Base-by-base conservation (phyloP, 1,140 invertebrate genomes). In the Dryas iulia region DNA sequence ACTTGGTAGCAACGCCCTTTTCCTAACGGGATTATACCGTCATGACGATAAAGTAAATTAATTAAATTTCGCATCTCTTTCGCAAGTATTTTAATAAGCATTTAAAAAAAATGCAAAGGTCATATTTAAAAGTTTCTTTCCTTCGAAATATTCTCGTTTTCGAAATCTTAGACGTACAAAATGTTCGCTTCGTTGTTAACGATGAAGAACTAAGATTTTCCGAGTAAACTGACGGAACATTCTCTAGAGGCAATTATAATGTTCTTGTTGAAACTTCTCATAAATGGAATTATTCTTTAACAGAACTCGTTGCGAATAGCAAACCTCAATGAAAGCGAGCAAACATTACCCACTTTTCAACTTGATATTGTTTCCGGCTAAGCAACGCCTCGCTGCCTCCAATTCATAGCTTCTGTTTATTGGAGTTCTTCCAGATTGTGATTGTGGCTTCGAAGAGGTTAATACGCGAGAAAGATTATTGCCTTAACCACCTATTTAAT, bases 281-380 rank as follows among this genome's bases (percentile, higher is more conserved):
- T 63, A 60, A 68, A 35, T 28, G 52, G 53, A 61, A 69, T 83
- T 74, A 73, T 78, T 83, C 73, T 54, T 71, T 64, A 63, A 57
- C 62, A 21, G 70, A 72, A 76, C 78, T 79, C 77, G 78, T 11
- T 7, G 53, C 24, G 18, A 54, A 54, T 54, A 54, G 21, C 53
- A 23, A 54, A 75, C 71, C 79, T 81, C 39, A 84, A 81, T 82
- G 80, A 84, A 76, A 65, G 73, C 72, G 59, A 59, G 72, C 74
- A 67, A 77, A 74, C 71, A 70, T 75, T 75, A 68, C 76, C 69
- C 74, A 72, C 76, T 81, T 71, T 58, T 71, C 65, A 66, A 73
- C 73, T 78, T 71, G 70, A 72, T 71, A 77, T 77, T 79, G 72
- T 80, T 79, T 78, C 74, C 69, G 70, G 54, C 52, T 62, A 67